Evolutionary conservation across 1,140 invertebrate genomes (phyloP).

Genomic region (Trichonephila inaurata): DNA sequence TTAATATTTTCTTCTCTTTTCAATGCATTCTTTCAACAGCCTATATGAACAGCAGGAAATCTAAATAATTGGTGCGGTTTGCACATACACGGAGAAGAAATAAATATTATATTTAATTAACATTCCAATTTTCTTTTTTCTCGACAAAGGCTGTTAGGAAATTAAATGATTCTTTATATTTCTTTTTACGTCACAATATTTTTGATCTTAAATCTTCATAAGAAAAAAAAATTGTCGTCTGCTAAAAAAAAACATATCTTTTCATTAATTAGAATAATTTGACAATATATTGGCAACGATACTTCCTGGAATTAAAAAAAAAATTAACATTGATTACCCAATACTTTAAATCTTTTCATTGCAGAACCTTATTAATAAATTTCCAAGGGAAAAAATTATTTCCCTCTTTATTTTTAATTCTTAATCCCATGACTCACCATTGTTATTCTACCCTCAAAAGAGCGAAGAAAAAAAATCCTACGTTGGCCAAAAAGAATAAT

Average conservation of each 20-base stretch:
- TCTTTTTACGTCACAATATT: too few species aligned
- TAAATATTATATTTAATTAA: too few species aligned
- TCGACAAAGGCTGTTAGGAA: too few species aligned
- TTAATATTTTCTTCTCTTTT: too few species aligned
- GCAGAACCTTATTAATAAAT: not conserved
- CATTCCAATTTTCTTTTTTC: too few species aligned
- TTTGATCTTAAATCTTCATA: too few species aligned
- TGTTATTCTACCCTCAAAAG: not conserved
- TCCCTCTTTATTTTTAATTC: not conserved
- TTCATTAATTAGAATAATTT: not conserved
- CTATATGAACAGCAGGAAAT: too few species aligned
- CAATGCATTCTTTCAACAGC: too few species aligned
- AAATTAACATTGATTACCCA: not conserved
- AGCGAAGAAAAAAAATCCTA: not conserved
- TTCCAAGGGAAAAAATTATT: not conserved
- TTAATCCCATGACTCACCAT: slow-evolving; percentile 9
- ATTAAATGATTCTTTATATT: too few species aligned
- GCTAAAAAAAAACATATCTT: not conserved
- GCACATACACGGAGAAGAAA: too few species aligned
- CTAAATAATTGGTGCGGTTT: too few species aligned
- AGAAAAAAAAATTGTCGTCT: too few species aligned
- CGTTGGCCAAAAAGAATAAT: slow-evolving; percentile 30
- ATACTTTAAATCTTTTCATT: not conserved
- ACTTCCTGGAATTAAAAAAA: slow-evolving; percentile 3
- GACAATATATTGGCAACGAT: not conserved